Base-by-base conservation (phyloP, 2,888 invertebrate species). In the Apotomis capreana region DNA sequence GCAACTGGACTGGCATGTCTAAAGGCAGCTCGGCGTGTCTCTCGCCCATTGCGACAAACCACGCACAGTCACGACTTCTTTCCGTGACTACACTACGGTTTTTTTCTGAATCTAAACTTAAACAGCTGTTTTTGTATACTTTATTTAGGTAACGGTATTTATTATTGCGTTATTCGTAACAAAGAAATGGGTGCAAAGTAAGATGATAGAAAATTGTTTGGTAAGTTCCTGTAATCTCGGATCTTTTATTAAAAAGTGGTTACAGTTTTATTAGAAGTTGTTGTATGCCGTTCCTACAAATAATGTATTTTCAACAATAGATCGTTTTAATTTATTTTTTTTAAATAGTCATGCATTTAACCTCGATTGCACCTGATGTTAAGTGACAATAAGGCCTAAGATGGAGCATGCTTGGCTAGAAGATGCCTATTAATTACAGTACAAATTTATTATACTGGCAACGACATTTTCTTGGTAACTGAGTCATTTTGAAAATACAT, bases 21-120 rank as follows among this genome's bases (percentile, higher is more conserved):
- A 49, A 70, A 70, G 65, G 26, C 61, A 55, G 70, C 70, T 26
- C 70, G 0, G 15, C 62, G 62, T 65, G 80, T 76, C 81, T 83
- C 81, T 84, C 84, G 80, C 78, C 79, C 73, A 75, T 72, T 74
- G 73, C 77, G 76, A 83, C 83, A 88, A 85, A 85, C 84, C 83
- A 77, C 80, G 78, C 74, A 79, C 79, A 76, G 82, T 86, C 89
- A 89, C 89, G 89, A 87, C 77, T 82, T 83, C 82, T 81, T 80
- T 81, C 84, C 89, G 88, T 87, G 88, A 89, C 85, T 74, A 82
- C 82, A 83, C 82, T 81, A 79, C 64, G 61, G 61, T 64, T 70
- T 75, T 74, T 75, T 55, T 74, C 54, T 63, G 51, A 59, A 65
- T 51, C 51, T 59, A 63, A 63, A 73, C 58, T 67, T 49, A 69